Evolutionary conservation across 1,140 invertebrate species (phyloP).

Genomic region (Agrilus planipennis): DNA sequence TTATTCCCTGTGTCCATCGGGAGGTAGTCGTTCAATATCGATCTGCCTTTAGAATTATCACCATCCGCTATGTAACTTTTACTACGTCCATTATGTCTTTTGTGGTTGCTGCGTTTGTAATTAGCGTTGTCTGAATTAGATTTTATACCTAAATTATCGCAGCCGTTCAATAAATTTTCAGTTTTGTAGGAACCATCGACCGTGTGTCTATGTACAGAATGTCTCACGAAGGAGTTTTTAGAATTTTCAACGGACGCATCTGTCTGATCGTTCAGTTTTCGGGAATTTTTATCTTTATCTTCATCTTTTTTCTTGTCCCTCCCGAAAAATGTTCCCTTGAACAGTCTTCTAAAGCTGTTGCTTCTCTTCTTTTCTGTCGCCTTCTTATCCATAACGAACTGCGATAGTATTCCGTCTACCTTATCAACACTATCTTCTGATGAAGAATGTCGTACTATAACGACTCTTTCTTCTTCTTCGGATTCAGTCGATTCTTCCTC

Average conservation of each 20-base stretch:
- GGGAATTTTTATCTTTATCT: conserved; percentile 12
- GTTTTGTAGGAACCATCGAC: conserved; percentile 3
- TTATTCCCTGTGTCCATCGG: conserved; percentile 18
- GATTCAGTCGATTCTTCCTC: neutral
- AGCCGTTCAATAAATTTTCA: too few relatives aligned
- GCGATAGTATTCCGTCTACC: conserved; percentile 20
- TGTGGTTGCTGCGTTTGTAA: neutral
- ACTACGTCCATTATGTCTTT: conserved; percentile 5
- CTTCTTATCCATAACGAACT: conserved; percentile 23
- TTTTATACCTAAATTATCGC: conserved; percentile 7
- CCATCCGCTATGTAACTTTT: neutral
- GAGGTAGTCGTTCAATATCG: conserved; percentile 19
- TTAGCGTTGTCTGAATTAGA: neutral
- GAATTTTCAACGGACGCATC: conserved; percentile 27
- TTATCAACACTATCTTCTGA: conserved; percentile 25
- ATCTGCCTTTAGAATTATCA: conserved; percentile 15
- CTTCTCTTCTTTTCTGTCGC: conserved; percentile 25
- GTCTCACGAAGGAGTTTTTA: conserved; percentile 19
- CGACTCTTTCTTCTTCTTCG: conserved; percentile 14
- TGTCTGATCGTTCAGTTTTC: conserved; percentile 16
- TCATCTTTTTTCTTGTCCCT: conserved; percentile 29
- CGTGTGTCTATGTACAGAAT: conserved; percentile 22
- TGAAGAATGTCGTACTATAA: conserved; percentile 20
- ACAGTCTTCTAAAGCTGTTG: conserved; percentile 25
- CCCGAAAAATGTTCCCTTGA: conserved; percentile 20